Evolutionary conservation across 1,140 invertebrate genomes (phyloP), one percentile per base, ranked within the genome.

Genomic region (Venustaconcha ellipsiformis): DNA sequence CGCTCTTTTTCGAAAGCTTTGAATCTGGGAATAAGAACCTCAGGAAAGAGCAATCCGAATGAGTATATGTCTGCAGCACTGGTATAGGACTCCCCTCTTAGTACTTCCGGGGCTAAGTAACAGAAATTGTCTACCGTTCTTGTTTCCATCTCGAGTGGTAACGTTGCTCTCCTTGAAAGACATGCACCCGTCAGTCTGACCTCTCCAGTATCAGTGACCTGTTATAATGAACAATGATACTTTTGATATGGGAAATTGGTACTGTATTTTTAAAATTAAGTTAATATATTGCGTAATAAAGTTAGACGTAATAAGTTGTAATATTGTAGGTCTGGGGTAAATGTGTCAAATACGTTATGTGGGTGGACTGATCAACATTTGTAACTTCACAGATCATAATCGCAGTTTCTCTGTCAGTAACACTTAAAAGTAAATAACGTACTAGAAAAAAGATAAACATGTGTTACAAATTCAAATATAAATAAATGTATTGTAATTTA

Each of bases 201-300:
- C n/a, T 77, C 75, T 20, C 75, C 75, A 57, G 23, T 72, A 2
- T 48, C 64, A 2, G 57, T 72, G n/a, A 72, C 65, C 75, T 77
- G 56, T n/a, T 57, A 65, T n/a, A 69, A 1, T 15, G 37, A 69
- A 57, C 15, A 69, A 6, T 14, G 14, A 57, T 12, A 57, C 11
- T 18, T 1, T 20, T 3, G 2, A 57, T 69, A 15, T 57, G 20
- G 57, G 26, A 26, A 23, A 67, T 30, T 30, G 14, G n/a, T 26
- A 70, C 1, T 48, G n/a, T 26, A 70, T 0, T 48, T 11, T 48
- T 48, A 48, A 48, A 30, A 30, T 30, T 48, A 48, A 48, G 11
- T 8, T 8, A 48, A 1, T 48, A 48, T 48, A 11, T 48, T 48
- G 4, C 6, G 11, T 48, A 48, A 48, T 48, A 6, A 48, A 48